Conservation (phyloP, 2,113 vertebrate genomes). For the Eublepharis macularius region DNA sequence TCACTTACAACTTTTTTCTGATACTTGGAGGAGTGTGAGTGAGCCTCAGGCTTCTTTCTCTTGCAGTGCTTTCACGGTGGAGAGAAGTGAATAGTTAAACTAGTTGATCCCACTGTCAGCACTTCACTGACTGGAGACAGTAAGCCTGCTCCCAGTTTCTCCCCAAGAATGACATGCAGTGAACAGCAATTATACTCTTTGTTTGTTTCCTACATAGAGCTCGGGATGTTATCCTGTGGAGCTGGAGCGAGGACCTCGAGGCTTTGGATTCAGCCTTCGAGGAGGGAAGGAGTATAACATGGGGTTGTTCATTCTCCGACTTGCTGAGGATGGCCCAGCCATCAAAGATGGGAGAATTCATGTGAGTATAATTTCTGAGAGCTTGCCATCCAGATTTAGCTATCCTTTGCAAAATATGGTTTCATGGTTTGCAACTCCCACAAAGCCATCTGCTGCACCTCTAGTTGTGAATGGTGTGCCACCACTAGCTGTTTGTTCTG, state of each 20-base stretch:
- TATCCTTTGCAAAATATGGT: not conserved
- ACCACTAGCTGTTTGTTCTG: not conserved
- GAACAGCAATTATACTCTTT: not conserved
- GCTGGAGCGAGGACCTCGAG: constrained; percentile 89
- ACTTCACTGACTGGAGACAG: not conserved
- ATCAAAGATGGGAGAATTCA: constrained; percentile 92
- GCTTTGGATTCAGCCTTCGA: constrained; percentile 96
- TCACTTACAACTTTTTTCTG: not conserved
- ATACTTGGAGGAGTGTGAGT: not conserved
- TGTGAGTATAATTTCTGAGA: constrained; percentile 77
- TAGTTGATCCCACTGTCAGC: not conserved
- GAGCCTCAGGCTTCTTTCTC: not conserved
- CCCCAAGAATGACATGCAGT: not conserved
- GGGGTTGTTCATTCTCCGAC: constrained; percentile 95
- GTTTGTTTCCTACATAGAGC: constrained; percentile 61
- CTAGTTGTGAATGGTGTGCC: not conserved
- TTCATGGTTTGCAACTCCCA: not conserved
- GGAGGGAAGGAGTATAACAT: constrained; percentile 98
- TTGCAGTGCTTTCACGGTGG: not conserved
- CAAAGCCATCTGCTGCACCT: not conserved
- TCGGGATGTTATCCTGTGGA: constrained; percentile 88
- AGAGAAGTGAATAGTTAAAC: not conserved
- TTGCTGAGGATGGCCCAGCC: constrained; percentile 93
- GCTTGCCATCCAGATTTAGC: not conserved
- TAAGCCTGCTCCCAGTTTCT: not conserved